These are phyloP conservation scores for Sipunculus nudus DNA, from an alignment of 2,888 invertebrate genomes.

Conservation along the genomic window DNA sequence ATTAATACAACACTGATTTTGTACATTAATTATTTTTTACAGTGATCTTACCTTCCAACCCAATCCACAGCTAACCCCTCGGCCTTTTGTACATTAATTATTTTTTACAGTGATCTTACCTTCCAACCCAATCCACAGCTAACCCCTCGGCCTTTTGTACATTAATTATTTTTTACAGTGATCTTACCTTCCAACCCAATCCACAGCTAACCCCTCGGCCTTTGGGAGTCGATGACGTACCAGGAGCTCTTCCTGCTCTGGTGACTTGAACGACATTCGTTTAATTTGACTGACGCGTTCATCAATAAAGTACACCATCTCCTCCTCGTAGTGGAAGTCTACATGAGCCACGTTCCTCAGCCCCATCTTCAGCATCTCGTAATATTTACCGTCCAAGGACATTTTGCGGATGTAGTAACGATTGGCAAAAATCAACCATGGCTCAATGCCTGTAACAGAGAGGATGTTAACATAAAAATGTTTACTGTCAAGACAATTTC, in stretches of 20 bases:
- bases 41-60: too few relatives aligned
- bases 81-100: too few relatives aligned
- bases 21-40: too few relatives aligned
- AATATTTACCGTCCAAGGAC: conserved; percentile 85
- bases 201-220: conserved; percentile 58
- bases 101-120: too few relatives aligned
- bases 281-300: conserved; percentile 50
- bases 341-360: conserved; percentile 87
- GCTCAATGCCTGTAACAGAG: conserved; percentile 50
- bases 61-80: too few relatives aligned
- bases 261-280: conserved; percentile 65
- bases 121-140: too few relatives aligned
- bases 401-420: conserved; percentile 97
- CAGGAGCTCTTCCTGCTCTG: conserved; percentile 48
- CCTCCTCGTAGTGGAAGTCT: conserved; percentile 54
- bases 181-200: conserved; percentile 79
- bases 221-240: conserved; percentile 49
- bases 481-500: neutral
- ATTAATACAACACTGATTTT: too few relatives aligned
- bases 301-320: conserved; percentile 56
- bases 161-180: too few relatives aligned
- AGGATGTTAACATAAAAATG: conserved; percentile 28
- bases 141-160: too few relatives aligned
- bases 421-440: conserved; percentile 74
- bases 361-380: conserved; percentile 88